These are phyloP conservation scores for Eristalis tenax DNA, from an alignment of 2,888 invertebrate genomes.

Conservation along the genomic window DNA sequence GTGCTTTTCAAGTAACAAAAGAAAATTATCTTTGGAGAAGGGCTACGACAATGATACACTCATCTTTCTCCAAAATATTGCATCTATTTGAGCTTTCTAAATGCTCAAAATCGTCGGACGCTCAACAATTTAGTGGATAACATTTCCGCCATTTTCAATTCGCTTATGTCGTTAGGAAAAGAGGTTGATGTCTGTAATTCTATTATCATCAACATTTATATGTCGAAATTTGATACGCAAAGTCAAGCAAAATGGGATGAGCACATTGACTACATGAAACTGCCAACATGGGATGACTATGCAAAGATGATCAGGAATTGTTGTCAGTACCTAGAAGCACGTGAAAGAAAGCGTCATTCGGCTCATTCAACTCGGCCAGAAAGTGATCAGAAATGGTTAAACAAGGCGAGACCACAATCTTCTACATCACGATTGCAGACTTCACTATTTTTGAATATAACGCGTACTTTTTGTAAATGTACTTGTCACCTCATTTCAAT, in stretches of 20 bases:
- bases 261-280: constrained; percentile 32
- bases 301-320: constrained; percentile 29
- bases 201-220: constrained; percentile 38
- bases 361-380: neutral
- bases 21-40: constrained; percentile 28
- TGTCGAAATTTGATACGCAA: constrained; percentile 48
- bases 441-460: constrained; percentile 4
- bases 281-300: constrained; percentile 46
- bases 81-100: constrained; percentile 27
- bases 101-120: neutral
- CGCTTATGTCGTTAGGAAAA: constrained; percentile 32
- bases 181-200: constrained; percentile 31
- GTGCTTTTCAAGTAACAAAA: constrained; percentile 18
- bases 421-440: neutral
- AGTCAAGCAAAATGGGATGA: constrained; percentile 57
- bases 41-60: constrained; percentile 27
- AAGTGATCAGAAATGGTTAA: neutral
- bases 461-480: constrained; percentile 1
- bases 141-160: constrained; percentile 28
- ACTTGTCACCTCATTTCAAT: constrained; percentile 11
- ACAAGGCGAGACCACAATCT: neutral
- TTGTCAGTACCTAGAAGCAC: constrained; percentile 48
- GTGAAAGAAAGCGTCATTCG: neutral
- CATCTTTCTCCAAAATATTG: constrained; percentile 47
- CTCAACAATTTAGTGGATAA: constrained; percentile 28